phyloP scores from a whole-genome alignment of 2,797 vertebrate species.

The Ctenochaetus hawaiiensis region DNA sequence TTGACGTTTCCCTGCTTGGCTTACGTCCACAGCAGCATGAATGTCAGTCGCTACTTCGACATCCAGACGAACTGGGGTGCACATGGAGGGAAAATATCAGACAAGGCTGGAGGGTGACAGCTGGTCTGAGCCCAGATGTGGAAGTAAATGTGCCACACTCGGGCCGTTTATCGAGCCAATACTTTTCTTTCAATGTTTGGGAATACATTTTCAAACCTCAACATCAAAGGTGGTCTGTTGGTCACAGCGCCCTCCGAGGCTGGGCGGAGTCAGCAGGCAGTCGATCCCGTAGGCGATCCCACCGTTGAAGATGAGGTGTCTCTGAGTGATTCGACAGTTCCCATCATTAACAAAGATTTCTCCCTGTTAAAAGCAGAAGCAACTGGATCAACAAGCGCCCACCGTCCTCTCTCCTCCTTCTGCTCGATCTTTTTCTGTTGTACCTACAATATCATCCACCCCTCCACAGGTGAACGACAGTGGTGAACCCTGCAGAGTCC shows the following conservation, averaged over 20 bases:
- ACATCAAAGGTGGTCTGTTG: constrained; percentile 77
- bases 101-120: too few species aligned
- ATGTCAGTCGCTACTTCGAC: too few species aligned
- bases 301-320: constrained; percentile 87
- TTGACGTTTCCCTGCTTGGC: too few species aligned
- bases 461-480: constrained; percentile 88
- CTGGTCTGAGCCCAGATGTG: too few species aligned
- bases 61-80: too few species aligned
- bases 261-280: constrained; percentile 91
- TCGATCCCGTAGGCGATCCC: constrained; percentile 92
- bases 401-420: neutral
- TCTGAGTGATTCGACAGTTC: constrained; percentile 88
- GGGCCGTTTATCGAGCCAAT: too few species aligned
- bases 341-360: constrained; percentile 88
- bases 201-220: constrained; percentile 75
- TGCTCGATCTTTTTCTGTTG: neutral
- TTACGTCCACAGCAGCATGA: too few species aligned
- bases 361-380: constrained; percentile 80
- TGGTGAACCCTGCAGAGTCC: constrained; percentile 91
- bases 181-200: too few species aligned
- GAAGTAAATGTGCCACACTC: too few species aligned
- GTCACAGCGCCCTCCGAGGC: constrained; percentile 92
- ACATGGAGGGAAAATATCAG: too few species aligned
- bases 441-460: constrained; percentile 84
- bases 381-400: fast-evolving